Percentiles rank a stretch among this genome's conserved stretches.
Conservation (phyloP, 2,113 vertebrate species). For the Xenopus tropicalis region DNA sequence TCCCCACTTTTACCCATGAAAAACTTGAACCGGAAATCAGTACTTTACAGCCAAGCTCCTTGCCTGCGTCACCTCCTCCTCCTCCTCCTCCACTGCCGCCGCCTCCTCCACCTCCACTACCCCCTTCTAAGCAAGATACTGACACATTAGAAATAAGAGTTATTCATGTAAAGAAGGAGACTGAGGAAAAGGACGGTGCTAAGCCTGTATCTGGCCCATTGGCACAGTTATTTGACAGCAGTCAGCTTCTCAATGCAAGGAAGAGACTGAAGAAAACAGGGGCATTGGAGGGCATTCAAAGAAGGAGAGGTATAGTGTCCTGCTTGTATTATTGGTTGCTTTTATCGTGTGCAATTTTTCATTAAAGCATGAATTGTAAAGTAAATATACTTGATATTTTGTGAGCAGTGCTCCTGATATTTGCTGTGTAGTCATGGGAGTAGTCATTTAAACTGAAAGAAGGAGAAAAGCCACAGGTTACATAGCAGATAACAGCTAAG, state of each 20-base stretch:
- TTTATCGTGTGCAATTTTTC: not conserved
- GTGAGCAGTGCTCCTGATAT: no score
- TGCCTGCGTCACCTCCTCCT: constrained; percentile 53
- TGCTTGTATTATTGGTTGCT: constrained; percentile 32
- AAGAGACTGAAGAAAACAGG: constrained; percentile 90
- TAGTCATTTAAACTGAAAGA: no score
- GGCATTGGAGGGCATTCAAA: constrained; percentile 81
- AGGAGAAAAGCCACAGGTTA: no score
- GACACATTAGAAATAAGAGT: constrained; percentile 50
- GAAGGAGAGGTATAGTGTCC: constrained; percentile 76
- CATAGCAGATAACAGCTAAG: no score
- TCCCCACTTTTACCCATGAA: constrained; percentile 55
- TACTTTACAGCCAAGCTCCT: constrained; percentile 51
- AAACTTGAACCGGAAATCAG: constrained; percentile 56
- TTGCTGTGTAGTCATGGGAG: no score
- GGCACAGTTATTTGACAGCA: constrained; percentile 90
- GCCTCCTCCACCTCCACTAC: constrained; percentile 57
- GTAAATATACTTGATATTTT: no score
- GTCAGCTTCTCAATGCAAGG: constrained; percentile 87
- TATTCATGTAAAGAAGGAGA: constrained; percentile 57
- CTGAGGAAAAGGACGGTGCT: constrained; percentile 60
- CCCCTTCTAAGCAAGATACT: constrained; percentile 58
- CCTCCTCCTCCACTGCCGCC: constrained; percentile 37
- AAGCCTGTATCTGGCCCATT: constrained; percentile 59
- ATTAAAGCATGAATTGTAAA: not conserved